phyloP scores from a whole-genome alignment of 2,888 invertebrate species.

The Agonum fuliginosum region DNA sequence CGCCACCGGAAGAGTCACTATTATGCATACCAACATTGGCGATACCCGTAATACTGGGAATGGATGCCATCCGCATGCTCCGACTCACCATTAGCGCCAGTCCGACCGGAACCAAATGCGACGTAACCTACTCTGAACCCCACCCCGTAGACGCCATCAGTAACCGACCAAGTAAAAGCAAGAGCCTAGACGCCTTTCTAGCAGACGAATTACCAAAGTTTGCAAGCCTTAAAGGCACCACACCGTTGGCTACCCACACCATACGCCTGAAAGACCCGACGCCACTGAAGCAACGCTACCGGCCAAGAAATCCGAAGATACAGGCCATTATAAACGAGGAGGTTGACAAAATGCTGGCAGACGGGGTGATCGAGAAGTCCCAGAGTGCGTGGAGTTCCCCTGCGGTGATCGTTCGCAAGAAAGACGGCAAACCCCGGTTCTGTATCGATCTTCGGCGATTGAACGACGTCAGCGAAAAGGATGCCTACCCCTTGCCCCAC shows the following conservation, averaged over 20 bases:
- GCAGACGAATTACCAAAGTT: neutral
- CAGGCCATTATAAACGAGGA: conserved; percentile 60
- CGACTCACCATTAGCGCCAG: too few species aligned
- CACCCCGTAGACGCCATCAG: too few species aligned
- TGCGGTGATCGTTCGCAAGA: too few species aligned
- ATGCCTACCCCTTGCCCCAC: conserved; percentile 65
- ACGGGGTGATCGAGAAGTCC: conserved; percentile 61
- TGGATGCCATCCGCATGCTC: neutral
- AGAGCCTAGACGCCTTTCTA: neutral
- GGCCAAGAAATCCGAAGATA: conserved; percentile 62
- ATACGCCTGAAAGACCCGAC: conserved; percentile 33
- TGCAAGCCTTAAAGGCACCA: neutral
- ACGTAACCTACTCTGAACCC: too few species aligned
- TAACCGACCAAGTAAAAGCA: too few species aligned
- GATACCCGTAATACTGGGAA: neutral
- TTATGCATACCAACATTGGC: neutral
- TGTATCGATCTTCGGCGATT: conserved; percentile 64
- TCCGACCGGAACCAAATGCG: neutral
- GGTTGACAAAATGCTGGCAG: conserved; percentile 61
- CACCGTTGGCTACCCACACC: conserved; percentile 6
- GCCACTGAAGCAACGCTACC: conserved; percentile 63
- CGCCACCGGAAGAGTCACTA: too few species aligned
- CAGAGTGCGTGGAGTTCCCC: too few species aligned
- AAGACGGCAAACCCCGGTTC: too few species aligned
- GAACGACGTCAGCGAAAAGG: conserved; percentile 62